Evolutionary conservation across 1,140 invertebrate genomes (phyloP).

Genomic region (Bathynomus jamesi): DNA sequence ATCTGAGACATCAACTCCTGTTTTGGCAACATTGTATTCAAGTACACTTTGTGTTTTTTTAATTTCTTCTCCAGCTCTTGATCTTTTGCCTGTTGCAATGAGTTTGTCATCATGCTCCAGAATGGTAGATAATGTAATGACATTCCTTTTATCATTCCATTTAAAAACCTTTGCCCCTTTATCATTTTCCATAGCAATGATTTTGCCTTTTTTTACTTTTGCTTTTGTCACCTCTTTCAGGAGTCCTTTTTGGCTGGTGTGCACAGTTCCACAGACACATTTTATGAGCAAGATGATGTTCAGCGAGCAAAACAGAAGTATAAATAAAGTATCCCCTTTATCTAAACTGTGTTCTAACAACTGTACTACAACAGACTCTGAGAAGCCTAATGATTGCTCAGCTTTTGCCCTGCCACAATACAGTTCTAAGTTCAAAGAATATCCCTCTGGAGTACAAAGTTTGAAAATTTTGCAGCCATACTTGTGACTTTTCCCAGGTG

Average conservation of each 20-base stretch:
- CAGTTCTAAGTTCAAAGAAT: too few relatives aligned
- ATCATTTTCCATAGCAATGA: not conserved
- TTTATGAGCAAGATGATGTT: slow-evolving; percentile 4
- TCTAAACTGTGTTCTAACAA: not conserved
- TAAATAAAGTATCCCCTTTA: slow-evolving; percentile 1
- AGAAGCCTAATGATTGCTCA: slow-evolving; percentile 4
- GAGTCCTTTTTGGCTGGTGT: slow-evolving; percentile 1
- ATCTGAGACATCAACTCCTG: too few relatives aligned
- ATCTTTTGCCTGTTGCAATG: slow-evolving; percentile 8
- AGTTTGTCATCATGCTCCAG: too few relatives aligned
- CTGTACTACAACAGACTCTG: slow-evolving; percentile 4
- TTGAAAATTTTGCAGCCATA: too few relatives aligned
- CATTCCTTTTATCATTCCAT: slow-evolving; percentile 9
- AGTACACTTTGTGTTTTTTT: slow-evolving; percentile 10
- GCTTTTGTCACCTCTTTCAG: not conserved
- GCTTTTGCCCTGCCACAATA: not conserved
- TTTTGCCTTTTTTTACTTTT: slow-evolving; percentile 5
- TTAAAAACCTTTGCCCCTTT: slow-evolving; percentile 11
- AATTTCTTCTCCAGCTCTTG: not conserved
- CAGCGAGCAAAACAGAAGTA: slow-evolving; percentile 5
- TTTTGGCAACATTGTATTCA: slow-evolving; percentile 3
- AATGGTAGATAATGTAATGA: too few relatives aligned
- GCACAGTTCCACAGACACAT: slow-evolving; percentile 7
- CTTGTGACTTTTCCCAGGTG: too few relatives aligned
- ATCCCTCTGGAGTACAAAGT: too few relatives aligned